Percentiles rank a stretch among this genome's conserved stretches.
Conservation (phyloP, 1,140 invertebrate species). For the Globodera rostochiensis region DNA sequence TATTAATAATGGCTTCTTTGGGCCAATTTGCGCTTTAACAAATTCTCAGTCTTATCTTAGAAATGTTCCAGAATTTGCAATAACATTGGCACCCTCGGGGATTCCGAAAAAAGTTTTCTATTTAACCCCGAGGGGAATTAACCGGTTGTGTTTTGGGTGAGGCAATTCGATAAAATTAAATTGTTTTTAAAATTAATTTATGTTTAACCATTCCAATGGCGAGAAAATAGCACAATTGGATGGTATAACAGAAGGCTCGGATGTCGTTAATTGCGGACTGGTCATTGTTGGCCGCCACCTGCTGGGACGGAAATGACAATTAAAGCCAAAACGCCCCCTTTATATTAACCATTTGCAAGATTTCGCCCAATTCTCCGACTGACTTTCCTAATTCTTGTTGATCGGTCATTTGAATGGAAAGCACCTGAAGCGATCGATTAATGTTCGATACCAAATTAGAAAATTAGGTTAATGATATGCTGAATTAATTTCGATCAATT, state of each 20-base stretch:
- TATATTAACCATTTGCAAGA: conserved; percentile 34
- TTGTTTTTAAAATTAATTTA: too few relatives aligned
- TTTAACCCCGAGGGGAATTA: too few relatives aligned
- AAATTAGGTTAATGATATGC: neutral
- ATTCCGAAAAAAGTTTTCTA: too few relatives aligned
- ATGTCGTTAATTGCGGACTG: conserved; percentile 46
- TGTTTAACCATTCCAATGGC: conserved; percentile 43
- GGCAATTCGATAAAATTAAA: too few relatives aligned
- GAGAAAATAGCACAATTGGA: conserved; percentile 53
- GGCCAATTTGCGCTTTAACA: too few relatives aligned
- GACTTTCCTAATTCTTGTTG: conserved; percentile 50
- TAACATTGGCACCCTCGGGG: too few relatives aligned
- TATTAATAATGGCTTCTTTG: too few relatives aligned
- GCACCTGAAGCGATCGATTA: conserved; percentile 29
- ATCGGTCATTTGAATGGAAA: conserved; percentile 50
- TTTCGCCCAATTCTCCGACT: conserved; percentile 46
- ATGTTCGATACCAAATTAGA: neutral
- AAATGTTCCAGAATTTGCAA: too few relatives aligned
- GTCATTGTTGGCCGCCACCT: conserved; percentile 25
- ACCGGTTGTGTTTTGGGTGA: too few relatives aligned
- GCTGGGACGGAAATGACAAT: neutral
- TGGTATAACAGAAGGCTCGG: conserved; percentile 53
- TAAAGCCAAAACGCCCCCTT: neutral
- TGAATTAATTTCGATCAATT: too few relatives aligned
- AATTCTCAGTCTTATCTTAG: too few relatives aligned